Evolutionary conservation across 1,140 invertebrate species (phyloP).

Genomic region (Acromyrmex charruanus): DNA sequence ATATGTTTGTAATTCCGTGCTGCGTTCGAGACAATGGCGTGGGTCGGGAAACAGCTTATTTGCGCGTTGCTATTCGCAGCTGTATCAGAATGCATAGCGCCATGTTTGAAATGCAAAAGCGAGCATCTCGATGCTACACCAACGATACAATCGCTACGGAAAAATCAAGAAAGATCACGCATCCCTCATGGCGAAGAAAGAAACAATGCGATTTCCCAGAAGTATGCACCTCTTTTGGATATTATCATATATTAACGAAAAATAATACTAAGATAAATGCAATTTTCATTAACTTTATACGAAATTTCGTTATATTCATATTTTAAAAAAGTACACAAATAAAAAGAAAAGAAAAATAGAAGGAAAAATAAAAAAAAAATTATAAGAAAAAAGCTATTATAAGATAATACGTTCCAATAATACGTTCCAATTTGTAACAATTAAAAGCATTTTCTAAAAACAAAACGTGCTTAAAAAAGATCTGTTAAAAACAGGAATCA

Average conservation of each 20-base stretch:
- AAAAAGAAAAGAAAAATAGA: background rate
- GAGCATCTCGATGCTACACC: background rate
- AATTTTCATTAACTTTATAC: background rate
- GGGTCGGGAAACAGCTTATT: constrained; percentile 19
- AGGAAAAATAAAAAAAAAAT: background rate
- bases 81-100: background rate
- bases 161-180: background rate
- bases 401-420: background rate
- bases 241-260: constrained; percentile 3
- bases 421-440: background rate
- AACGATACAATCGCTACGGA: background rate
- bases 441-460: background rate
- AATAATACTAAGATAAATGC: background rate
- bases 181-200: background rate
- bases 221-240: background rate
- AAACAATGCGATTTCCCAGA: background rate
- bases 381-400: background rate
- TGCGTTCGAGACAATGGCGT: background rate
- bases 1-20: constrained; percentile 9
- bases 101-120: background rate
- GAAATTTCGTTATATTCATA: background rate
- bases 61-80: constrained; percentile 1
- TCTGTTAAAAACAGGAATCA: background rate
- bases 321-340: background rate
- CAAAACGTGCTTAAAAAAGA: background rate